A percentile compares a stretch with the other conserved stretches of the same genome.
Conservation (phyloP, 2,888 invertebrate species). For the Nowickia ferox region DNA sequence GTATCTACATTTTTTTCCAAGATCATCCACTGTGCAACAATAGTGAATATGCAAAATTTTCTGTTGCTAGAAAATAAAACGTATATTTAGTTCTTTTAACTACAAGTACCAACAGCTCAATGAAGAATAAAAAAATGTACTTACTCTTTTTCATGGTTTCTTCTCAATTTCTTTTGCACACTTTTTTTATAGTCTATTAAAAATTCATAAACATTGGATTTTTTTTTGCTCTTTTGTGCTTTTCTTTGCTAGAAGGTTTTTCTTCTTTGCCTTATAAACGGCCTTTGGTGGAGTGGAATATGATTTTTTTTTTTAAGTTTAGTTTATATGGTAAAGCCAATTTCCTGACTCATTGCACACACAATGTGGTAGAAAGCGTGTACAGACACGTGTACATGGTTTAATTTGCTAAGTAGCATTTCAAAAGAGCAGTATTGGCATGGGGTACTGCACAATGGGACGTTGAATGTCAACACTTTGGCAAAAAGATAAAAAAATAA, state of each 20-base stretch:
- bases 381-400: conserved; percentile 20
- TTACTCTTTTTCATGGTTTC: conserved; percentile 39
- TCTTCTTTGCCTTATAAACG: conserved; percentile 13
- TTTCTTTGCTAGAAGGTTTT: not conserved
- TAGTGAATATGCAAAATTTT: conserved; percentile 37
- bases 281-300: conserved; percentile 31
- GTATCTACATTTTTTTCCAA: too few relatives aligned
- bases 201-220: conserved; percentile 65
- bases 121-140: conserved; percentile 16
- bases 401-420: conserved; percentile 26
- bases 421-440: not conserved
- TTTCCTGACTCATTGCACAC: conserved; percentile 73
- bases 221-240: conserved; percentile 15
- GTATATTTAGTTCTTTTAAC: conserved; percentile 4
- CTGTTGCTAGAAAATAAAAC: conserved; percentile 1
- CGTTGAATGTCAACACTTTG: too few relatives aligned
- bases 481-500: too few relatives aligned
- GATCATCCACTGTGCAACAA: not conserved
- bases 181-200: conserved; percentile 59
- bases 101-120: not conserved
- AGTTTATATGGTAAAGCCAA: conserved; percentile 62
- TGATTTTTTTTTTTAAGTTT: conserved; percentile 54
- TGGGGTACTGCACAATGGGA: conserved; percentile 29
- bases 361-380: conserved; percentile 57
- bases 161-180: conserved; percentile 29